phyloP scores from a whole-genome alignment of 2,888 invertebrate genomes.

The Agriopis leucophaearia region DNA sequence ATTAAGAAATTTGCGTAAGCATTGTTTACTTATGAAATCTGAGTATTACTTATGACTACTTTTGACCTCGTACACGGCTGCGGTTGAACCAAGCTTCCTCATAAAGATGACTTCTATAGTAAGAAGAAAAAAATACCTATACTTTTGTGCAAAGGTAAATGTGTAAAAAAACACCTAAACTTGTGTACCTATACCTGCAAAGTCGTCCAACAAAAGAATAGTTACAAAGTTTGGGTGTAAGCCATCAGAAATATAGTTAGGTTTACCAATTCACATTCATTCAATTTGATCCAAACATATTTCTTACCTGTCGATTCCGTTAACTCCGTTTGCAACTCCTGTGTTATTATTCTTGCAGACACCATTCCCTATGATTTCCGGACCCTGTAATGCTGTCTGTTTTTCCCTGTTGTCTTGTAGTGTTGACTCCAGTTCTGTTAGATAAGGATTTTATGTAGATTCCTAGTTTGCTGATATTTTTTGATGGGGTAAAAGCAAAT shows the following conservation, averaged over 20 bases:
- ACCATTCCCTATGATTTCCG: constrained; percentile 82
- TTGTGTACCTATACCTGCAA: neutral
- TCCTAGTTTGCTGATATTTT: neutral
- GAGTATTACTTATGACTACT: constrained; percentile 12
- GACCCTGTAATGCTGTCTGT: constrained; percentile 86
- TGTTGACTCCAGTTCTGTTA: constrained; percentile 91
- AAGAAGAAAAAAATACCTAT: too few species aligned
- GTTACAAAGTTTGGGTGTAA: neutral
- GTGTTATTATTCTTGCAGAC: constrained; percentile 81
- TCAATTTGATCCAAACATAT: neutral
- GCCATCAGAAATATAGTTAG: neutral
- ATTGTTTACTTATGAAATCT: constrained; percentile 22
- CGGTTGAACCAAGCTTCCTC: neutral
- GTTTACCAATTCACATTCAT: neutral
- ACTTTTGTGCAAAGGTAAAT: neutral
- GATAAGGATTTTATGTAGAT: neutral
- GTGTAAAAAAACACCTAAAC: too few species aligned
- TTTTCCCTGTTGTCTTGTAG: constrained; percentile 92
- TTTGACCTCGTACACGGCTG: neutral
- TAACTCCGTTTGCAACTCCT: constrained; percentile 83
- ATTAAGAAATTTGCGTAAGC: constrained; percentile 25
- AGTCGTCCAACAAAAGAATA: neutral
- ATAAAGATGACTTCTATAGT: neutral
- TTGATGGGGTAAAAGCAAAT: neutral
- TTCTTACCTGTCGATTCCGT: constrained; percentile 81